Evolutionary conservation across 2,888 invertebrate genomes (phyloP).

Genomic region (Calliphora vomitoria): DNA sequence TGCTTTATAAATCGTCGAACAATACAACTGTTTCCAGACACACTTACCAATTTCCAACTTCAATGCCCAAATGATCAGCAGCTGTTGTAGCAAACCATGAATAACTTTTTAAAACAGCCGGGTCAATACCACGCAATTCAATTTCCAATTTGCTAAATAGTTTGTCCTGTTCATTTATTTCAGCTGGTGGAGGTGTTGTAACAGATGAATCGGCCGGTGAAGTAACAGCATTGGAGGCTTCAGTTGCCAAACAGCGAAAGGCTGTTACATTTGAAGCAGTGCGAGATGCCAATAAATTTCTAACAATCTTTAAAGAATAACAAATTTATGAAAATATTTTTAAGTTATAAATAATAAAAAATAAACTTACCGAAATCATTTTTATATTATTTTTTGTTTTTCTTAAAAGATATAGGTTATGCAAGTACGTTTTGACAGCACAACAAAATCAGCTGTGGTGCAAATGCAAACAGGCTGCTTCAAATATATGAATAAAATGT

Average conservation of each 20-base stretch:
- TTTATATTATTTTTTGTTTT: conserved; percentile 17
- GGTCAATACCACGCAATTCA: conserved; percentile 95
- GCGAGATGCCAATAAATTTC: conserved; percentile 59
- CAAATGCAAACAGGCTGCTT: background rate
- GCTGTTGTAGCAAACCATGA: conserved; percentile 92
- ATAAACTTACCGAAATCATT: conserved; percentile 62
- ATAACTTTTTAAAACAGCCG: conserved; percentile 94
- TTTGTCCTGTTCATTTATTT: conserved; percentile 86
- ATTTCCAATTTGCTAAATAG: conserved; percentile 93
- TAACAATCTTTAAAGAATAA: conserved; percentile 64
- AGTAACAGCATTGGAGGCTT: conserved; percentile 17
- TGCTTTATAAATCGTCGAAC: background rate
- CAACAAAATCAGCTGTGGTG: conserved; percentile 64
- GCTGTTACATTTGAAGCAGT: conserved; percentile 5
- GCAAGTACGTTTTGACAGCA: conserved; percentile 63
- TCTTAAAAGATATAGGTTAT: conserved; percentile 62
- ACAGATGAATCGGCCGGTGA: background rate
- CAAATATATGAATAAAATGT: background rate
- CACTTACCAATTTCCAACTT: conserved; percentile 88
- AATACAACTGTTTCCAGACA: too few species aligned
- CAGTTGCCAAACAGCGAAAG: conserved; percentile 58
- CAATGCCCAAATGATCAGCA: conserved; percentile 92
- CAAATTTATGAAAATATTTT: background rate
- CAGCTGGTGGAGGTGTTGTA: background rate
- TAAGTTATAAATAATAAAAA: conserved; percentile 9